Percentiles rank a stretch among this genome's conserved stretches.
Conservation (phyloP, 2,888 invertebrate species). For the Sphaerophoria taeniata region DNA sequence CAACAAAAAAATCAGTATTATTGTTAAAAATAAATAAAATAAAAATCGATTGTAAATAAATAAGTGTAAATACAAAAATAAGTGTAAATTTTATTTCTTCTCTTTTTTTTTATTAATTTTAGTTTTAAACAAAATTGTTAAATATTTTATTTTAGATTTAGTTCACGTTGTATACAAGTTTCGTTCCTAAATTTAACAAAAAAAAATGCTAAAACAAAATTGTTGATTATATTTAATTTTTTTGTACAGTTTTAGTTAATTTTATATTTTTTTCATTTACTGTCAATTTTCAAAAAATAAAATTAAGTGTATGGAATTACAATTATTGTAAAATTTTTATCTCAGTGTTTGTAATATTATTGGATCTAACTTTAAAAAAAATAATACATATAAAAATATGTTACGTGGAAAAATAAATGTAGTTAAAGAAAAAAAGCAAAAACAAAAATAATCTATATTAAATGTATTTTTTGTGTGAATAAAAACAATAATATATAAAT, state of each 20-base stretch:
- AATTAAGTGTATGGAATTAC: constrained; percentile 47
- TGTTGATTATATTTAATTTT: constrained; percentile 55
- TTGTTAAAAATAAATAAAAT: constrained; percentile 64
- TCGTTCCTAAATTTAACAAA: constrained; percentile 69
- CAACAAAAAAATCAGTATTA: constrained; percentile 66
- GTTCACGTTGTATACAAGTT: constrained; percentile 65
- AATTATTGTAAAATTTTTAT: constrained; percentile 57
- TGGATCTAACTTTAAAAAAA: constrained; percentile 74
- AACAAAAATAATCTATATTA: constrained; percentile 55
- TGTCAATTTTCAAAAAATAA: constrained; percentile 58
- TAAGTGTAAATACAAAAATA: no score
- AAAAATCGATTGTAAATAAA: constrained; percentile 50
- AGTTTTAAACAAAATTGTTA: constrained; percentile 44
- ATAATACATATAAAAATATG: constrained; percentile 60
- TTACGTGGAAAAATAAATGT: constrained; percentile 62
- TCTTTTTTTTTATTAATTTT: constrained; percentile 32
- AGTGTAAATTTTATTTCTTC: constrained; percentile 26
- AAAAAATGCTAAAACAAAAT: constrained; percentile 3
- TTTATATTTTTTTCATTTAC: constrained; percentile 47
- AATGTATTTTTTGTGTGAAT: constrained; percentile 73
- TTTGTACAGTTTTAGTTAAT: constrained; percentile 71
- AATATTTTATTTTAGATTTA: constrained; percentile 71
- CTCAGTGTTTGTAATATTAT: constrained; percentile 72
- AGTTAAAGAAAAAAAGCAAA: constrained; percentile 52
- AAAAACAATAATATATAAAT: constrained; percentile 72